Percentiles rank a stretch among this genome's conserved stretches.
Evolutionary conservation across 2,888 invertebrate species (phyloP).

Genomic region (Eupeodes latifasciatus): DNA sequence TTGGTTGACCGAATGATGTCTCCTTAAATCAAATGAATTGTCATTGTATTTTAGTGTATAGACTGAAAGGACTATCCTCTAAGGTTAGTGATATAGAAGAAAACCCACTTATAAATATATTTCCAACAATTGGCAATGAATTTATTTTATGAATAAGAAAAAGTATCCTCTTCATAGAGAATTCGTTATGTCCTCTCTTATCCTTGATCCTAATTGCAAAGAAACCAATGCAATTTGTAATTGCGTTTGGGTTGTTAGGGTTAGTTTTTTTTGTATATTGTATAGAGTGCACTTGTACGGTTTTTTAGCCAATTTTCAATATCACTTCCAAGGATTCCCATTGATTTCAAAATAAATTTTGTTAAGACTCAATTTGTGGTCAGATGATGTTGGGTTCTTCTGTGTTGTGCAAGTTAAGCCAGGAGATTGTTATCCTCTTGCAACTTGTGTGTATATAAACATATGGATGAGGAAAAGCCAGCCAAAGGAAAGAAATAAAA

Average conservation of each 20-base stretch:
- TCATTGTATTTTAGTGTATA: conserved; percentile 29
- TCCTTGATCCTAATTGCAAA: conserved; percentile 23
- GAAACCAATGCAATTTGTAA: conserved; percentile 56
- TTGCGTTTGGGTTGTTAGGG: conserved; percentile 40
- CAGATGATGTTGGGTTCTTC: background rate
- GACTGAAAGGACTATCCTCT: conserved; percentile 17
- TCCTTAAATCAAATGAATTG: conserved; percentile 38
- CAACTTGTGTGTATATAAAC: background rate
- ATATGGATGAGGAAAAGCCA: background rate
- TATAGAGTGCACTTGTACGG: conserved; percentile 36
- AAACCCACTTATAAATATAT: background rate
- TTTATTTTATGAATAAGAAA: conserved; percentile 2
- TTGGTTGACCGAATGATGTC: conserved; percentile 19
- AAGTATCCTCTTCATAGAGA: background rate
- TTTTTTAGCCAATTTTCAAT: conserved; percentile 37
- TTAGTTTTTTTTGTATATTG: too few species aligned
- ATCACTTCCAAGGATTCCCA: conserved; percentile 38
- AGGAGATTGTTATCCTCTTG: conserved; percentile 16
- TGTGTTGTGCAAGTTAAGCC: background rate
- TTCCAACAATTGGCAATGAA: conserved; percentile 27
- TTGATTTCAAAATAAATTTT: conserved; percentile 16
- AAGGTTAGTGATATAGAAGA: background rate
- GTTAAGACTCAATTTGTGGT: conserved; percentile 53
- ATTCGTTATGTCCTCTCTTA: conserved; percentile 20
- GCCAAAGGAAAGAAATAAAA: background rate